Base-by-base conservation (phyloP, 2,888 invertebrate genomes). In the Hecatera dysodea region DNA sequence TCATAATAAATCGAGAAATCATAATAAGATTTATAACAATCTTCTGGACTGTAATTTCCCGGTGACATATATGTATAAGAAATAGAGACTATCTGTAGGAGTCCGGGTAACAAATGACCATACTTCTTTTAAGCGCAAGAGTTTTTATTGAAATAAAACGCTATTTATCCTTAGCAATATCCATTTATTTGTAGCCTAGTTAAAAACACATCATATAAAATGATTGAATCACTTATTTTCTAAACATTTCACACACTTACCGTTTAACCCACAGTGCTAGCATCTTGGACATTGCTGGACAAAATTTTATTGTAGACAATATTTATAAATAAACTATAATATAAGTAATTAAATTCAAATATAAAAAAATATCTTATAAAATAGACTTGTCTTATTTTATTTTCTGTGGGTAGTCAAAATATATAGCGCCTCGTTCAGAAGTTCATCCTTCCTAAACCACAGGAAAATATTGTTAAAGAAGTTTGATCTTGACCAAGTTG, bases 181-280 rank as follows among this genome's bases (percentile, higher is more conserved):
- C 67, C 74, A 79, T 87, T 85, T 87, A 85, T 83, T 86, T 57
- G 70, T 84, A 81, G 72, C 77, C 81, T 83, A 82, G 62, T 72
- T 83, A 78, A 73, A 83, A 86, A 85, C 84, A 83, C 83, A 76
- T 86, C 88, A 87, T 89, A 89, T 80, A 89, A 89, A 89, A 89
- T 83, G 83, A 83, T 86, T 62, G 74, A 81, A 82, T 85, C 84
- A 82, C 83, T 87, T 84, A 80, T 64, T 39, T 52, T 57, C 81
- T 84, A 86, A 64, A 78, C 78, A 71, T 70, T 77, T 77, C 83
- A 82, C 82, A 77, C 84, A 80, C 65, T 77, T 80, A 79, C 75
- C 77, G 48, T 68, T 76, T 74, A 50, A 67, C 67, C 78, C 67
- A 67, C 73, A 75, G 83, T 80, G 79, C 78, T 80, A 78, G 65